Percentiles rank a stretch among this genome's conserved stretches.
Evolutionary conservation across 2,888 invertebrate species (phyloP).

Genomic region (Xestia rhomboidea): DNA sequence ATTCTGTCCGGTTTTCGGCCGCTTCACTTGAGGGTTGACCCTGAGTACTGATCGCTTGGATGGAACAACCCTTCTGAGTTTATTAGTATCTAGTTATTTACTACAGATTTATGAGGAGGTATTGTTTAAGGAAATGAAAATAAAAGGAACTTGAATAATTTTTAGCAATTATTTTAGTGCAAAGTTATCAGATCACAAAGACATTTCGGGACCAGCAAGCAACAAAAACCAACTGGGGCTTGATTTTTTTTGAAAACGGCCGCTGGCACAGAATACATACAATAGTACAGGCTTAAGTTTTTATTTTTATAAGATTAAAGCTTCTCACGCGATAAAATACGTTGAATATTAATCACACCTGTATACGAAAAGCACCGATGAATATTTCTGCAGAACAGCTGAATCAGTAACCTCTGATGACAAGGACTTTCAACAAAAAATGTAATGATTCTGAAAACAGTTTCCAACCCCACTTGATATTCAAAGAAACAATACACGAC

Average conservation of each 20-base stretch:
- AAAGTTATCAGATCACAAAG: no score
- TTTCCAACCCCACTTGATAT: not conserved
- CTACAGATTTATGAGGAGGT: not conserved
- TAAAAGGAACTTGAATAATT: no score
- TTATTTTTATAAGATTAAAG: not conserved
- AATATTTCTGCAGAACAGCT: not conserved
- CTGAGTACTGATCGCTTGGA: slow-evolving; percentile 16
- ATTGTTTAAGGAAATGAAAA: not conserved
- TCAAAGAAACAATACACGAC: not conserved
- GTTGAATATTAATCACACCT: not conserved
- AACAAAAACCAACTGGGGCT: not conserved
- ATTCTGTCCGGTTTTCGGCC: slow-evolving; percentile 32
- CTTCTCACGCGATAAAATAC: not conserved
- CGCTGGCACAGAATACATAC: no score
- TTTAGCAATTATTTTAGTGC: no score
- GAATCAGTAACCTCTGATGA: not conserved
- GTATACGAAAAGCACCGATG: not conserved
- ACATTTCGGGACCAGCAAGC: not conserved
- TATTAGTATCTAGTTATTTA: slow-evolving; percentile 4
- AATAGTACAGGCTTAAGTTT: no score
- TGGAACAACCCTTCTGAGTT: slow-evolving; percentile 21
- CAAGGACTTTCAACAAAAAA: not conserved
- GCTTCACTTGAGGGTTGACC: slow-evolving; percentile 46
- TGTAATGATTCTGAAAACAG: not conserved
- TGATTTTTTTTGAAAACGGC: no score